Conservation (phyloP, 2,797 vertebrate genomes). For the Hydrophis major region DNA sequence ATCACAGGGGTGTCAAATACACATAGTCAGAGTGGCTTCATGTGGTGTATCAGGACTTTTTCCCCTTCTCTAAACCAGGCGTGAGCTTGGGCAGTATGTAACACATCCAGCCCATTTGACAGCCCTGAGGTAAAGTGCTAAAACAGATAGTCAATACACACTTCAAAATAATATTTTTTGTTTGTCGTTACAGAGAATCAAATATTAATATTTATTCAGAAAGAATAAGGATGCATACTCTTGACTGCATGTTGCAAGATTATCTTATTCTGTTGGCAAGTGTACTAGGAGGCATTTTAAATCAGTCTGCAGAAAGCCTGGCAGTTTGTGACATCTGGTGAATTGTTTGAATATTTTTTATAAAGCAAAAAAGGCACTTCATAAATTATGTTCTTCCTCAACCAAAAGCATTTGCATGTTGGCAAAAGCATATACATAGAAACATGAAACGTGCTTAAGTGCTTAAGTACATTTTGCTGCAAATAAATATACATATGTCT, state of each 20-base stretch:
- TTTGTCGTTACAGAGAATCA: background rate
- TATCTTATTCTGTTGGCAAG: background rate
- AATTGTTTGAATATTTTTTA: background rate
- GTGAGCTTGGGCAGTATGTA: no score
- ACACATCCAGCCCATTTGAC: no score
- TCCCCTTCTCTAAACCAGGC: no score
- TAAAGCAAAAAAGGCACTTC: background rate
- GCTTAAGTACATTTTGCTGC: background rate
- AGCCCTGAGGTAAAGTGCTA: background rate
- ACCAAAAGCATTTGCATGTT: background rate
- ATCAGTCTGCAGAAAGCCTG: background rate
- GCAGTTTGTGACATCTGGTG: background rate
- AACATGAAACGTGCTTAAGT: background rate
- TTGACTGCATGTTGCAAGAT: background rate
- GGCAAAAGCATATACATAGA: background rate
- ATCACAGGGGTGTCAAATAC: no score
- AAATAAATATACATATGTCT: background rate
- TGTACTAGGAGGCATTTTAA: background rate
- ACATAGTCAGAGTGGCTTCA: no score
- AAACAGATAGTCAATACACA: background rate
- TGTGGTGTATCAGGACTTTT: no score
- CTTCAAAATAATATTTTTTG: background rate
- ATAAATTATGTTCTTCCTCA: background rate
- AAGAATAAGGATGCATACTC: background rate
- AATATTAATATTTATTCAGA: background rate